Base-by-base conservation (phyloP, 2,888 invertebrate genomes). In the Hartigia nigra region DNA sequence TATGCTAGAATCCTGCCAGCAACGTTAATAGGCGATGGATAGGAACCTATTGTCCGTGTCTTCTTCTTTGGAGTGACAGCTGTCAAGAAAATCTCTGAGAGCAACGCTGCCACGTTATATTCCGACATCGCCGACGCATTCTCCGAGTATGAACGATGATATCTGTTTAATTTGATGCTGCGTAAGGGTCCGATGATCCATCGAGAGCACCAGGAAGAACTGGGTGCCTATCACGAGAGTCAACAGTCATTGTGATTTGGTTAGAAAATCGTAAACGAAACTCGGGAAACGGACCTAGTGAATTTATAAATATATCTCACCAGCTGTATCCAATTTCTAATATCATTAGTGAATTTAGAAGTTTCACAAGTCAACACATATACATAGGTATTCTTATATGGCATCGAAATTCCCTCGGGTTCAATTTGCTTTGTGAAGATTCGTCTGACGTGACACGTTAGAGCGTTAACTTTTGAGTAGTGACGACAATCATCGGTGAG, bases 11-110 rank as follows among this genome's bases (percentile, higher is more conserved):
- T 74, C 77, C 55, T 35, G 14, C 31, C 70, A 74, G 55, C 75
- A 77, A 81, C 82, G 80, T 82, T 82, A 82, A 83, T 82, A 80
- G 78, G 76, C 81, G 80, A 84, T 80, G 79, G 82, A 81, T 79
- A 79, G 80, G 70, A 77, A 76, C 74, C 70, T 39, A 74, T 76
- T 75, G 75, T 75, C n/a, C 75, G 75, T 23, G 75, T 34, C 34
- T 36, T 72, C 72, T 72, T 31, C 32, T 12, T 14, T 12, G 72
- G 35, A 36, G 75, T 75, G 75, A 75, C 75, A 36, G 75, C 75
- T 75, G 75, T 34, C 75, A 35, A 31, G 36, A 35, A 36, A 36
- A 31, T 36, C 75, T 75, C 36, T 34, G 55, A 23, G 55, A 14
- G 55, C 55, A 55, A 55, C 55, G 55, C 14, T 55, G 55, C 39